phyloP scores from a whole-genome alignment of 2,888 invertebrate genomes.

The Anoplius nigerrimus region DNA sequence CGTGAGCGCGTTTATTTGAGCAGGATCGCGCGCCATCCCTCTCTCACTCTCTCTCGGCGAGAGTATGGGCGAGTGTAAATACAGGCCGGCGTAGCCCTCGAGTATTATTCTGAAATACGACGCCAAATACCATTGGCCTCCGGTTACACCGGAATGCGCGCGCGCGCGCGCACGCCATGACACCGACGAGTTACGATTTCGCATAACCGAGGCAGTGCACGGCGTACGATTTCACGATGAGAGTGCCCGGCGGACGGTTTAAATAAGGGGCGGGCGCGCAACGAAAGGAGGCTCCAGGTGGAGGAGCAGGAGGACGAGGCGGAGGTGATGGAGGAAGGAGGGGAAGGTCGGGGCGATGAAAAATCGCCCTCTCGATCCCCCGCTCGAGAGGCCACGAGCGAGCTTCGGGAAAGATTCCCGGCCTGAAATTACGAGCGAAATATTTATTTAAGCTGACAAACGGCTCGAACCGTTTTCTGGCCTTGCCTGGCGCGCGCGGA shows the following conservation, averaged over 20 bases:
- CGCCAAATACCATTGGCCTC: constrained; percentile 64
- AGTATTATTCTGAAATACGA: constrained; percentile 67
- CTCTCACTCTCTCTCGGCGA: constrained; percentile 19
- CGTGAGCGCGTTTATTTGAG: no score
- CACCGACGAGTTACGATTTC: constrained; percentile 55
- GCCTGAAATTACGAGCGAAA: no score
- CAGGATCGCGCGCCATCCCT: no score
- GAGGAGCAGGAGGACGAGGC: constrained; percentile 5
- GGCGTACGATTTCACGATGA: constrained; percentile 10
- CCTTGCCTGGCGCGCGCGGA: no score
- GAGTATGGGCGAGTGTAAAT: constrained; percentile 38
- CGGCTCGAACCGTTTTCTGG: no score
- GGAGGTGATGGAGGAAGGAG: no score
- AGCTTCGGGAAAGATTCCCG: no score
- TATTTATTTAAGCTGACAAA: no score
- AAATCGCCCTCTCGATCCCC: constrained; percentile 19
- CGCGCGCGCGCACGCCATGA: constrained; percentile 29
- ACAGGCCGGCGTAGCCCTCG: constrained; percentile 34
- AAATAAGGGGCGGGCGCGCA: constrained; percentile 19
- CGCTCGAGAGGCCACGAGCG: not conserved
- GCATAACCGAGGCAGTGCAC: constrained; percentile 31
- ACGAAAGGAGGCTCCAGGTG: no score
- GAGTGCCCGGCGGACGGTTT: constrained; percentile 20
- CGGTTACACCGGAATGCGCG: constrained; percentile 48
- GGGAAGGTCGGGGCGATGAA: constrained; percentile 16